Evolutionary conservation across 1,140 invertebrate species (phyloP), one percentile per base, ranked within the genome.

Genomic region (Aricia agestis): DNA sequence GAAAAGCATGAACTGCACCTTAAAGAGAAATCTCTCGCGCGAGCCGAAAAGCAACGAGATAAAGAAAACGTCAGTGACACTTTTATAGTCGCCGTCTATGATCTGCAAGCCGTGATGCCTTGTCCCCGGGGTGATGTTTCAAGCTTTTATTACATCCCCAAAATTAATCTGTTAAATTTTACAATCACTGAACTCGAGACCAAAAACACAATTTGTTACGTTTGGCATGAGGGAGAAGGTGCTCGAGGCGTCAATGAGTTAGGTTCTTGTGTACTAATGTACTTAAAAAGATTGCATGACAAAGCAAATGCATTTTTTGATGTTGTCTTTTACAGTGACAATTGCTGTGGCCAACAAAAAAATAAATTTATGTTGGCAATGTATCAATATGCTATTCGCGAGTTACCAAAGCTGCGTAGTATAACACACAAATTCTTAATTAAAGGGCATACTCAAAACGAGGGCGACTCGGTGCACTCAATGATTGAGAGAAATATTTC

Each of bases 391-490:
- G 72, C 79, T 65, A 74, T 74, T 68, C 73, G 72, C 70, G 58
- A 69, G 42, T 78, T 76, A 63, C 69, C 76, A 69, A 80, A 80
- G 58, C 65, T 82, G 25, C 79, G 79, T 73, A 79, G 78, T 57
- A 78, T 91, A 71, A 82, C 76, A 18, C 87, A 89, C 73, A 91
- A 90, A 61, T 92, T 82, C 81, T 72, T 90, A 31, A 83, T 86
- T 68, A 79, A 79, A 42, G 87, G 87, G 4, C 87, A 92, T 72
- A 86, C 86, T 4, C 87, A 91, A 75, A 91, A 89, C 72, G 84
- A 92, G 72, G 79, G 82, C 18, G 90, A 92, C 71, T 77, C 79
- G 13, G 78, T 86, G 17, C 87, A 92, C 72, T 75, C 74, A 17
- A 67, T 75, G 17, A 88, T 89, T 59, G 81, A 88, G 74, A 73